Base-by-base conservation (phyloP, 2,797 vertebrate species). In the Sebastes jordani region DNA sequence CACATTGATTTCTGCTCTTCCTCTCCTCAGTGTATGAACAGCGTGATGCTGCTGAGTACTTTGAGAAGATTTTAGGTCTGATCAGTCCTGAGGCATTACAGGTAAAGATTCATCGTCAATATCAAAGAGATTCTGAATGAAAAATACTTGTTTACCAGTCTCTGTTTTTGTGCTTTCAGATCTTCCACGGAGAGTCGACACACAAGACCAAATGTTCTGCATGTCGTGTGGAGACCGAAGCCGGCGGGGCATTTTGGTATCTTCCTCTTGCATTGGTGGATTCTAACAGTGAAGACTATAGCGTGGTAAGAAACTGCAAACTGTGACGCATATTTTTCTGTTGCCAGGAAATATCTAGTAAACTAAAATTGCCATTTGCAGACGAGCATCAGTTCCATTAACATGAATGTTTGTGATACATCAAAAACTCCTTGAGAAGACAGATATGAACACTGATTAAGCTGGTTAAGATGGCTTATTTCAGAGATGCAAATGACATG, bases 41-140 rank as follows among this genome's bases (percentile, higher is more conserved):
- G 34, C 76, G 64, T 4, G 95, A 96, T 83, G 94, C 94, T 54
- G 93, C 93, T 0, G 94, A 96, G 75, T 95, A 85, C 78, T 93
- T 88, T n/a, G 88, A 94, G 78, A 95, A 83, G 90, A 94, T 94
- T 34, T 69, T 96, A 67, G 71, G 34, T 30, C 62, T 62, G 77
- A 86, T 84, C 56, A 85, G 83, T 67, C 18, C 32, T 1, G 36
- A 58, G 0, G 70, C 86, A 11, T 91, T 92, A 8, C 1, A 90
- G 92, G 95, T 95, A 56, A 59, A 34, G 0, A 42, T 38, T 38
- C 36, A 13, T 30, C 1, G 4, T 14, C 11, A 49, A 7, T 3
- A 38, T 42, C 1, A 4, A 55, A 58, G 20, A 2, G 1, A 69
- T 58, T 58, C 0, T n/a, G 4, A 11, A 14, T 60, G 2, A 25